phyloP scores from a whole-genome alignment of 2,113 vertebrate species.

The Archocentrus centrarchus region DNA sequence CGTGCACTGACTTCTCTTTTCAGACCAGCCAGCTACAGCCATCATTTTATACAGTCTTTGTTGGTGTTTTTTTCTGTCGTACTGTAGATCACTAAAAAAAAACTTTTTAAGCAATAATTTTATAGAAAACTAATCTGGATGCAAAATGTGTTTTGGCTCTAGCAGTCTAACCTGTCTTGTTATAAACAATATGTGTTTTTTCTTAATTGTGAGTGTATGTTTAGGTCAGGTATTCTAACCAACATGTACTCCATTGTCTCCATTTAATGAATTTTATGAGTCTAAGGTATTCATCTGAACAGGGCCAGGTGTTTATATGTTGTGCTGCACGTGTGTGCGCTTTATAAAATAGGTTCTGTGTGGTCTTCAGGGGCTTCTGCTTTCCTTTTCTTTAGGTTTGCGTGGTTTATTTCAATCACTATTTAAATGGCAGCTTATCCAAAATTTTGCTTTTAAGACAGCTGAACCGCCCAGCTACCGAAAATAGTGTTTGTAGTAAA shows the following conservation, averaged over 20 bases:
- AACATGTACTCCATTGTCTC: not conserved
- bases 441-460: not conserved
- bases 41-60: not conserved
- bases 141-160: not conserved
- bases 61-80: not conserved
- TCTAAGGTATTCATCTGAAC: fast-evolving
- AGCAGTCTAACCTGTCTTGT: not conserved
- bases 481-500: not conserved
- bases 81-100: not conserved
- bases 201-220: not conserved
- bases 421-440: not conserved
- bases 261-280: not conserved
- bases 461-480: not conserved
- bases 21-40: not conserved
- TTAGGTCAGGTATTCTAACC: not conserved
- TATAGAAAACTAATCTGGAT: not conserved
- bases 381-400: not conserved
- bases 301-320: not conserved
- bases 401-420: not conserved
- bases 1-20: too few species aligned
- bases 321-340: conserved; percentile 8
- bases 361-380: conserved; percentile 45
- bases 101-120: too few species aligned
- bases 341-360: not conserved
- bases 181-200: not conserved